Evolutionary conservation across 2,113 vertebrate species (phyloP).

Genomic region (Entomyzon cyanotis): DNA sequence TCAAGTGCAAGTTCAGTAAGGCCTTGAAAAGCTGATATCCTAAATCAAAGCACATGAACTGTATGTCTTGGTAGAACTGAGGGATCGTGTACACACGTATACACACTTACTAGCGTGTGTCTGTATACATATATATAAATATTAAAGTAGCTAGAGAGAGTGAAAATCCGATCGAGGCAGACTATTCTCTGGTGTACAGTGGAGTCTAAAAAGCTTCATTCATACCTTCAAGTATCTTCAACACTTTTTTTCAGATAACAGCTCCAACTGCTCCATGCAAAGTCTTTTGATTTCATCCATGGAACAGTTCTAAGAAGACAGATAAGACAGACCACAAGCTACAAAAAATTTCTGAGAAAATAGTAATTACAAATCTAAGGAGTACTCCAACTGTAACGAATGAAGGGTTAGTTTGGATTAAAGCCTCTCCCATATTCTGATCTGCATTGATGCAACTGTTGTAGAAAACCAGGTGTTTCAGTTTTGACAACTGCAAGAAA

Average conservation of each 20-base stretch:
- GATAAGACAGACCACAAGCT: background rate
- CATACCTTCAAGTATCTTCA: conserved; percentile 93
- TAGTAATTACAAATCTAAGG: background rate
- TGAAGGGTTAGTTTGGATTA: background rate
- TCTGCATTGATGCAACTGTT: background rate
- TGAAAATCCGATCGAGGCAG: background rate
- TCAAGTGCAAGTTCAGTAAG: background rate
- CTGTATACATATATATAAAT: background rate
- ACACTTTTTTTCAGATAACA: conserved; percentile 86
- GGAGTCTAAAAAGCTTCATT: background rate
- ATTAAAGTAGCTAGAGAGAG: background rate
- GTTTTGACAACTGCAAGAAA: background rate
- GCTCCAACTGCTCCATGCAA: conserved; percentile 91
- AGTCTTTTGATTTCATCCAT: conserved; percentile 91
- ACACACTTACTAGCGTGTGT: background rate
- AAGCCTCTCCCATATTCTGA: background rate
- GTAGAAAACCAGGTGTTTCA: background rate
- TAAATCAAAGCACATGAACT: background rate
- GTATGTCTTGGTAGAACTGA: background rate
- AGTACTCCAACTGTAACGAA: background rate
- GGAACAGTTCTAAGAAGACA: conserved; percentile 81
- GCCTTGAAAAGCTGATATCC: background rate
- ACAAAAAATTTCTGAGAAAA: conserved; percentile 42
- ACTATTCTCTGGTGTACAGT: background rate
- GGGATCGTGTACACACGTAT: background rate